Base-by-base conservation (phyloP, 1,140 invertebrate genomes). In the Microvelia longipes region DNA sequence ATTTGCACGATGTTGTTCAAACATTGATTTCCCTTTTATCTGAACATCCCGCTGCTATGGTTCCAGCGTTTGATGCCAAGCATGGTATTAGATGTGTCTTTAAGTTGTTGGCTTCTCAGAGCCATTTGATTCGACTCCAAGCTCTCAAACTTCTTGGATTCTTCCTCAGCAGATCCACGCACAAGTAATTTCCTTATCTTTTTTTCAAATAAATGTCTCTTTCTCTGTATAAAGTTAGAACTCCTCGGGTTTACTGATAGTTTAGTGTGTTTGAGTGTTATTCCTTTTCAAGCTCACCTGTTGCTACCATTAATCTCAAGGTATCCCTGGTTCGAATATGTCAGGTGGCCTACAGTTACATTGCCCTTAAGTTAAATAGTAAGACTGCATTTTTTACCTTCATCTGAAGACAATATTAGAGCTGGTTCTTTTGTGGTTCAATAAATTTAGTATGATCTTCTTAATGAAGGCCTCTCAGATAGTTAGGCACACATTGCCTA, bases 41-140 rank as follows among this genome's bases (percentile, higher is more conserved):
- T 2, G 96, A 99, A 79, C 94, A 98, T 80, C 96, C 97, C 0
- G 92, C 95, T 66, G 96, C 94, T 1, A 96, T 99, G 92, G 95
- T 99, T 71, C 96, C 96, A 66, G 93, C 95, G 65, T 99, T 99
- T 81, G 97, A 99, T 82, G 88, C 89, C 50, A 98, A 98, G 84
- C 90, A 94, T 75, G 97, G 96, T 69, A 90, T 98, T 19, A 84
- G 94, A 77, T 94, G 93, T 60, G 93, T 99, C 71, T 99, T 98
- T 82, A 99, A 99, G 81, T 82, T 99, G 35, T 79, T 99, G 50
- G 90, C 92, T 19, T 95, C 96, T 1, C 90, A 94, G 73, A 97
- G 92, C 82, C 96, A 98, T 82, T 82, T 95, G 61, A 96, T 99
- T 75, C 84, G 96, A 74, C 84, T 99, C 61, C 94, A 98, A 80